phyloP scores from a whole-genome alignment of 2,113 vertebrate species.

The Delphinapterus leucas region DNA sequence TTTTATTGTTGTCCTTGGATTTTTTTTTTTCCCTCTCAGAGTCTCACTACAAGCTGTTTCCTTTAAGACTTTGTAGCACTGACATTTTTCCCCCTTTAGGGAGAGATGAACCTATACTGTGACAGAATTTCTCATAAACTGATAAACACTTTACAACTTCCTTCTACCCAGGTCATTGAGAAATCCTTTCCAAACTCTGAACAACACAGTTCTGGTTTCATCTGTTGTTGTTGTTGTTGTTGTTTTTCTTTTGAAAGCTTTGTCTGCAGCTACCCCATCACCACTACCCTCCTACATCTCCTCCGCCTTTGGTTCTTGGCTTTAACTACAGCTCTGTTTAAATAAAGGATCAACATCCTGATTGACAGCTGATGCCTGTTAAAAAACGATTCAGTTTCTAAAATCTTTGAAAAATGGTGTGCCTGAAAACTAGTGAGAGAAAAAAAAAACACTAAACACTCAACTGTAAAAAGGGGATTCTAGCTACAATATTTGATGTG shows the following conservation, averaged over 20 bases:
- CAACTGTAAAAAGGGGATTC: slow-evolving; percentile 84
- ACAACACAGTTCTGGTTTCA: not conserved
- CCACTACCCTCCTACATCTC: slow-evolving; percentile 37
- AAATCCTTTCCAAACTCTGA: slow-evolving; percentile 64
- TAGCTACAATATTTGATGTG: slow-evolving; percentile 88
- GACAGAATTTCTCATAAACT: slow-evolving; percentile 57
- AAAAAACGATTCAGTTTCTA: slow-evolving; percentile 77
- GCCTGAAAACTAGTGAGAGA: slow-evolving; percentile 93
- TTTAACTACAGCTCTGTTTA: slow-evolving; percentile 58
- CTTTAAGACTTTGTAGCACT: not conserved
- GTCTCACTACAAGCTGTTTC: not conserved
- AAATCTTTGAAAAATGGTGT: slow-evolving; percentile 91
- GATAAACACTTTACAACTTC: not conserved
- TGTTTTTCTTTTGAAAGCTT: not conserved
- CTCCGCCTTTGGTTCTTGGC: not conserved
- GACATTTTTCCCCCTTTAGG: slow-evolving; percentile 39
- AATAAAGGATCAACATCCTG: slow-evolving; percentile 24
- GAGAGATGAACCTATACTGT: slow-evolving; percentile 53
- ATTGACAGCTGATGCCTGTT: slow-evolving; percentile 82
- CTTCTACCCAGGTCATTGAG: slow-evolving; percentile 1
- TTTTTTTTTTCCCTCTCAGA: not conserved
- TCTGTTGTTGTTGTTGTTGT: not conserved
- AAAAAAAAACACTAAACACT: slow-evolving; percentile 70
- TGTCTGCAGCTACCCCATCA: slow-evolving; percentile 26
- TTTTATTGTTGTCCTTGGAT: not conserved